A percentile compares a stretch with the other conserved stretches of the same genome.
Conservation (phyloP, 1,140 invertebrate species). For the Monomorium pharaonis region DNA sequence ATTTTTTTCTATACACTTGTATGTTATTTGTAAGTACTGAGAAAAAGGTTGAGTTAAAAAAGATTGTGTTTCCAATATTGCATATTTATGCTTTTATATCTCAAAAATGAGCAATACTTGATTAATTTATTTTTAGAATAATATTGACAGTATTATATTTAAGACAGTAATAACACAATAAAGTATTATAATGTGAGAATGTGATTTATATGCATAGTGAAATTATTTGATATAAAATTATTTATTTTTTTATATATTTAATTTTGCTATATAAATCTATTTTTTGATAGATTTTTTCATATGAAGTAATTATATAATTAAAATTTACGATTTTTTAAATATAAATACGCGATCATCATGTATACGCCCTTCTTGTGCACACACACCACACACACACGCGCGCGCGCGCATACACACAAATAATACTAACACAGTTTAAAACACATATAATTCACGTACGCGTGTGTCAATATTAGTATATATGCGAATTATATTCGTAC, state of each 20-base stretch:
- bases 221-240: background rate
- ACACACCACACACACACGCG: background rate
- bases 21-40: background rate
- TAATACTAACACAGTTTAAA: background rate
- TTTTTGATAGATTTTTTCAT: background rate
- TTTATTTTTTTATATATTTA: constrained; percentile 12
- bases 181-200: background rate
- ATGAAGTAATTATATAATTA: constrained; percentile 5
- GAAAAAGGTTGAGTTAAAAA: constrained; percentile 16
- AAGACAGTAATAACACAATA: background rate
- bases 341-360: background rate
- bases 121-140: background rate
- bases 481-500: background rate
- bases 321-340: background rate
- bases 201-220: background rate
- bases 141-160: constrained; percentile 1
- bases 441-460: background rate
- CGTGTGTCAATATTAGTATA: background rate
- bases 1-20: constrained; percentile 24
- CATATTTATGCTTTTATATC: background rate
- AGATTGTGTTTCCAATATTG: background rate
- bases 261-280: background rate
- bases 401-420: background rate
- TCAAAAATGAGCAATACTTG: background rate
- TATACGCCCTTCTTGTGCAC: background rate